These are phyloP conservation scores for Parnassius mnemosyne DNA, from an alignment of 2,888 invertebrate genomes.

Conservation along the genomic window DNA sequence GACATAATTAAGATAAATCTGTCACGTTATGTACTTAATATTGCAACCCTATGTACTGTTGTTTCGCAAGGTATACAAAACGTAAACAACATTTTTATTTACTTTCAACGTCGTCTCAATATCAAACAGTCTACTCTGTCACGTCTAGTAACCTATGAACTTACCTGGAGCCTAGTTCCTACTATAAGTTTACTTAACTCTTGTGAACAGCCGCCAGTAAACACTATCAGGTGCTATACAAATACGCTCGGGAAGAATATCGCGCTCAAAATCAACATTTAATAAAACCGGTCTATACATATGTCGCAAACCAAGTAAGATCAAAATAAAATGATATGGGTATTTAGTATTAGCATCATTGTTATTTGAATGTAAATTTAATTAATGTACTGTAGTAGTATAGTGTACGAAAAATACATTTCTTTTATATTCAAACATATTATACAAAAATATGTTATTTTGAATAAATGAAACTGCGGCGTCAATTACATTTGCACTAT, in stretches of 20 bases:
- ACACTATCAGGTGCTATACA: constrained; percentile 44
- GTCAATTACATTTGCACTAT: too few species aligned
- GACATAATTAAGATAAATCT: constrained; percentile 64
- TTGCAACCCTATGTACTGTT: constrained; percentile 49
- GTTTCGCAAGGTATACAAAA: not conserved
- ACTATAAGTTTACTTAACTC: constrained; percentile 28
- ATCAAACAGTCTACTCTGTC: not conserved
- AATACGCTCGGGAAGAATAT: constrained; percentile 36
- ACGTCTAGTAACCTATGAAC: constrained; percentile 6
- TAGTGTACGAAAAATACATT: too few species aligned
- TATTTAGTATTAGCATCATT: too few species aligned
- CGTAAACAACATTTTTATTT: not conserved
- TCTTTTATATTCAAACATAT: too few species aligned
- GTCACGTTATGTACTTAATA: constrained; percentile 49
- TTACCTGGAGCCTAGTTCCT: constrained; percentile 14
- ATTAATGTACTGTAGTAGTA: too few species aligned
- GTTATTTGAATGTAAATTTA: too few species aligned
- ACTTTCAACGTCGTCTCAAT: not conserved
- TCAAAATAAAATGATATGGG: too few species aligned
- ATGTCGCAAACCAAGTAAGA: too few species aligned
- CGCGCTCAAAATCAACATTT: constrained; percentile 27
- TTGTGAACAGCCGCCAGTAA: constrained; percentile 45
- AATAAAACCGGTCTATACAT: constrained; percentile 19
- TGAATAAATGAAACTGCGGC: too few species aligned
- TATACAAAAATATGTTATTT: too few species aligned